Base-by-base conservation (phyloP, 37 sponge, comb jelly and placozoan genomes). In the Cliona cf. orientalis region DNA sequence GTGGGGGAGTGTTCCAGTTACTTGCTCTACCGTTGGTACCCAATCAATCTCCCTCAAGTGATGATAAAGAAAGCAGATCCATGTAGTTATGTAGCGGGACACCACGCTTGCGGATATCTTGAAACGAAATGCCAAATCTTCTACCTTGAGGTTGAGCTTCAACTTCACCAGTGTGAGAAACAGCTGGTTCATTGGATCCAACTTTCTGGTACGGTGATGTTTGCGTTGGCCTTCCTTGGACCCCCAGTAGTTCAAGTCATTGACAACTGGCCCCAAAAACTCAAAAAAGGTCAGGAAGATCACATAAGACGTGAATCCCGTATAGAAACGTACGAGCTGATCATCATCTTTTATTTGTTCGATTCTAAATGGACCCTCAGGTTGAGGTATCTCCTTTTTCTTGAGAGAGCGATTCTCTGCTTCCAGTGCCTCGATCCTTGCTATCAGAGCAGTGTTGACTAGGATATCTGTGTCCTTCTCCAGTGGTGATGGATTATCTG, bases 41-140 rank as follows among this genome's bases (percentile, higher is more conserved):
- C 80, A 80, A 23, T 76, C 7, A 29, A 85, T 61, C 36, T 78
- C 86, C 46, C 69, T 76, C 31, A 84, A 41, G 29, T 74, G 76
- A 21, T 84, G 75, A 37, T 84, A 84, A 14, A 74, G 36, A 61
- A 76, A 84, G 42, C 69, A 76, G 9, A 83, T n/a, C 79, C 79
- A 78, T 42, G 79, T 78, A 44, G 34, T 80, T 2, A 80, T 31
- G 33, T 80, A 80, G 5, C 69, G 46, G 26, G 80, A 80, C 12
- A 42, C 53, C 2, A 31, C 23, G n/a, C 32, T 28, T 40, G 66
- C 5, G 5, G 79, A 78, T 26, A 78, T 78, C 2, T 55, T 46
- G 37, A 78, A 78, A 7, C 79, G 66, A 42, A 43, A 40, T 19
- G 66, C 79, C 12, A 78, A 44, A 64, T 78, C 79, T 5, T 7